These are phyloP conservation scores for Brachylomia viminalis DNA, from an alignment of 2,888 invertebrate species.

Conservation along the genomic window DNA sequence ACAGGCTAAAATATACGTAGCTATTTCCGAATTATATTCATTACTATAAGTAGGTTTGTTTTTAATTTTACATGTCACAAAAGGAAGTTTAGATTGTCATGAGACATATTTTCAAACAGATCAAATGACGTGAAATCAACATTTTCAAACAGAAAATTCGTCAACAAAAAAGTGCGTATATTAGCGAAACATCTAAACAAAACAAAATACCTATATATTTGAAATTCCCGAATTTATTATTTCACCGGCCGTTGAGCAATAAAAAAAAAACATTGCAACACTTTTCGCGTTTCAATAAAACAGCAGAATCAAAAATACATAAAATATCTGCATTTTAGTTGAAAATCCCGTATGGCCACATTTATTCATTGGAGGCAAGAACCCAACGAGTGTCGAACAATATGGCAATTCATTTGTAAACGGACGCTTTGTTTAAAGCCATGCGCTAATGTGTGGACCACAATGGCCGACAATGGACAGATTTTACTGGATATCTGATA, in stretches of 20 bases:
- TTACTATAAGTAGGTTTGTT: neutral
- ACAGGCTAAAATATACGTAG: neutral
- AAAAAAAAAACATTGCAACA: conserved; percentile 44
- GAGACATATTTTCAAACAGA: neutral
- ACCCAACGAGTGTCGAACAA: conserved; percentile 52
- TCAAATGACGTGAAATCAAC: neutral
- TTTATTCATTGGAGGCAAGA: conserved; percentile 33
- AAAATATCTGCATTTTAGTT: conserved; percentile 54
- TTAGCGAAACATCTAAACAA: neutral
- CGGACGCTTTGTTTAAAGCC: conserved; percentile 61
- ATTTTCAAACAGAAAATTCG: neutral
- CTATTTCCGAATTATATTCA: neutral
- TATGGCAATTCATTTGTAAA: conserved; percentile 66
- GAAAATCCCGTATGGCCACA: conserved; percentile 32
- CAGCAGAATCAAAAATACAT: conserved; percentile 49
- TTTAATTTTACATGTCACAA: neutral
- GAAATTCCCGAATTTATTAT: conserved; percentile 35
- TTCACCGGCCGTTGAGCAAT: conserved; percentile 16
- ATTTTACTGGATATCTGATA: conserved; percentile 58
- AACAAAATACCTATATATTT: conserved; percentile 18
- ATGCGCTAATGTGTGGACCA: conserved; percentile 52
- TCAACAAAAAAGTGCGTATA: neutral
- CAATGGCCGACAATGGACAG: conserved; percentile 43
- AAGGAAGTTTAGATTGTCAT: neutral
- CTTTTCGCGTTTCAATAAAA: conserved; percentile 31